Evolutionary conservation across 2,797 vertebrate genomes (phyloP).

Genomic region (Cyprinodon diabolis): DNA sequence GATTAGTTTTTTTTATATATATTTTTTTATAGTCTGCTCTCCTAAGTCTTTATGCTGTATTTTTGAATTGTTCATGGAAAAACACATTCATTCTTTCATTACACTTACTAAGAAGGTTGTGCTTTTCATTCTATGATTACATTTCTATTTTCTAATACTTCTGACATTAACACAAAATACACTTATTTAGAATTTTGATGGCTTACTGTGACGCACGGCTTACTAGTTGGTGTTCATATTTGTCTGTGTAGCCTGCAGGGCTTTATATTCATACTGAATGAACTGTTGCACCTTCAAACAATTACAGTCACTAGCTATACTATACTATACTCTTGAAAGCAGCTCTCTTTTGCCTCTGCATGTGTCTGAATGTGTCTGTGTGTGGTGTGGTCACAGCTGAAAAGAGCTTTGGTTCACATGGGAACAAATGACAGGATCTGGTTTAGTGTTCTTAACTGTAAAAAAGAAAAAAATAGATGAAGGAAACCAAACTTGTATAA

Average conservation of each 20-base stretch:
- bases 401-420: slow-evolving; percentile 57
- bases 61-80: not conserved
- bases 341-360: slow-evolving; percentile 26
- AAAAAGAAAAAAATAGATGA: slow-evolving; percentile 52
- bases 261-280: not conserved
- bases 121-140: not conserved
- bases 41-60: not conserved
- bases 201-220: not conserved
- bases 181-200: not conserved
- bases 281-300: slow-evolving; percentile 37
- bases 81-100: not conserved
- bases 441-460: slow-evolving; percentile 60
- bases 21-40: not conserved
- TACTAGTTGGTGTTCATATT: not conserved
- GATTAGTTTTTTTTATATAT: not conserved
- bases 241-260: slow-evolving; percentile 3
- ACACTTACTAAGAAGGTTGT: not conserved
- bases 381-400: slow-evolving; percentile 63
- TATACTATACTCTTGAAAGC: slow-evolving; percentile 32
- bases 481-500: slow-evolving; percentile 62
- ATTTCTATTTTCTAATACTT: slow-evolving; percentile 2
- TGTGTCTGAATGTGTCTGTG: slow-evolving; percentile 46
- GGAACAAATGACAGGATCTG: slow-evolving; percentile 72
- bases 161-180: not conserved
- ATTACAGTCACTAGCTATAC: slow-evolving; percentile 19